Evolutionary conservation across 2,888 invertebrate genomes (phyloP).

Genomic region (Drosophila differens): DNA sequence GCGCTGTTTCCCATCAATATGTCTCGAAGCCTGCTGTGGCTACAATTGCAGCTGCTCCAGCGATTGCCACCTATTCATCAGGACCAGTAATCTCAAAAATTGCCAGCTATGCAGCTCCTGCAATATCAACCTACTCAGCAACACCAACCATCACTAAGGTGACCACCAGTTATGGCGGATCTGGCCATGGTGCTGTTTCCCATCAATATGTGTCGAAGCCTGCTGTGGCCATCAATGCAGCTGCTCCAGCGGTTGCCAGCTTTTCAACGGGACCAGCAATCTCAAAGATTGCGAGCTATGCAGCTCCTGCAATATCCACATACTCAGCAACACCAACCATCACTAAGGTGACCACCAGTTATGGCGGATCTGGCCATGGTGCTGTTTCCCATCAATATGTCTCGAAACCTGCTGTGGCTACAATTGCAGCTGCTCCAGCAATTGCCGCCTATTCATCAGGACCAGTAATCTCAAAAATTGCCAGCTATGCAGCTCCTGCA

Average conservation of each 20-base stretch:
- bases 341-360: no score
- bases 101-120: background rate
- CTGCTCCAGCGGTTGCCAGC: background rate
- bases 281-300: background rate
- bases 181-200: background rate
- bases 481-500: constrained; percentile 51
- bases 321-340: background rate
- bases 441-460: constrained; percentile 56
- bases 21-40: background rate
- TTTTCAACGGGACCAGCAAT: background rate
- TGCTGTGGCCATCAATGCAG: background rate
- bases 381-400: background rate
- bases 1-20: background rate
- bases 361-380: background rate
- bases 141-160: background rate
- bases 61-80: fast-evolving
- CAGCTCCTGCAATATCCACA: background rate
- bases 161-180: background rate
- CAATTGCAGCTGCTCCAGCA: background rate
- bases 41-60: background rate
- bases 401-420: background rate
- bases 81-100: background rate
- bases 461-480: constrained; percentile 43
- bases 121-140: background rate
- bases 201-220: background rate